phyloP scores from a whole-genome alignment of 2,888 invertebrate genomes.

The Noctua janthe region DNA sequence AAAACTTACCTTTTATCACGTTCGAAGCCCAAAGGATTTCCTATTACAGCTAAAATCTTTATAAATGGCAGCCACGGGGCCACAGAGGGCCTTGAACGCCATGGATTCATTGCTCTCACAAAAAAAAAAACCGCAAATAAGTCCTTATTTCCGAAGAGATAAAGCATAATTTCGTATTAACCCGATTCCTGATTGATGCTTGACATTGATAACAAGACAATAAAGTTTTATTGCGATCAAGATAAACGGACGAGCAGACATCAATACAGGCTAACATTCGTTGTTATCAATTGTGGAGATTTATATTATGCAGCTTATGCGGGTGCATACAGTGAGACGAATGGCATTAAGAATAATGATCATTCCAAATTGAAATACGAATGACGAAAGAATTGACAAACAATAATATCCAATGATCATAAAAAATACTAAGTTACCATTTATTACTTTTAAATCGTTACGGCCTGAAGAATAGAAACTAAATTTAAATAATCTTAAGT shows the following conservation, averaged over 20 bases:
- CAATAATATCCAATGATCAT: constrained; percentile 38
- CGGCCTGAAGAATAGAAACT: background rate
- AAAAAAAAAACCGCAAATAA: constrained; percentile 29
- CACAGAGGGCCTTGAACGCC: constrained; percentile 53
- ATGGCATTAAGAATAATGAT: constrained; percentile 46
- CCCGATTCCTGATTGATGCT: constrained; percentile 50
- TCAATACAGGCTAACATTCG: constrained; percentile 57
- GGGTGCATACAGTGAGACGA: constrained; percentile 60
- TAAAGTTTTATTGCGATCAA: constrained; percentile 70
- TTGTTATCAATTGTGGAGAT: constrained; percentile 63
- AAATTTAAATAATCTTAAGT: background rate
- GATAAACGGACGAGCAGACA: constrained; percentile 63
- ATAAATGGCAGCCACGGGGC: constrained; percentile 44
- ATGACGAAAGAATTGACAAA: constrained; percentile 44
- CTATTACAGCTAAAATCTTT: constrained; percentile 53
- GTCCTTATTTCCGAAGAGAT: constrained; percentile 17
- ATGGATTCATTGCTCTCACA: constrained; percentile 51
- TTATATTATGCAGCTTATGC: constrained; percentile 63
- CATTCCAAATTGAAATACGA: constrained; percentile 44
- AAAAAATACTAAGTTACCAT: background rate
- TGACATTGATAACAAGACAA: constrained; percentile 68
- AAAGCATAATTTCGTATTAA: constrained; percentile 35
- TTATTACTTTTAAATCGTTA: background rate
- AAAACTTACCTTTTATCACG: constrained; percentile 34
- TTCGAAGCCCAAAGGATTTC: constrained; percentile 42